These are phyloP conservation scores for Anas platyrhynchos DNA, from an alignment of 2,113 vertebrate genomes.

Conservation along the genomic window DNA sequence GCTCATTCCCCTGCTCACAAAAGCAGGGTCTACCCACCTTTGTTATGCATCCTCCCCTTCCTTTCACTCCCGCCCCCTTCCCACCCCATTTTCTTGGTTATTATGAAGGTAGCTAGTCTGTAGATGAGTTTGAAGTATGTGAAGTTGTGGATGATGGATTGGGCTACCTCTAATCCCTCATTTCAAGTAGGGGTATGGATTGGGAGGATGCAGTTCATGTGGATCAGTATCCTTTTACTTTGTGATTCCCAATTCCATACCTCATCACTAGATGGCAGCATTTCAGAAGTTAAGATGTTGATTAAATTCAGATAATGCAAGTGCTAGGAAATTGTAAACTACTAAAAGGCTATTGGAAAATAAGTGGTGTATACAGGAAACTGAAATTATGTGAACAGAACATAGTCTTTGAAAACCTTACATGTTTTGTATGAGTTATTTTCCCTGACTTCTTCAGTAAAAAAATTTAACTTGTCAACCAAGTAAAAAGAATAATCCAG, in stretches of 20 bases:
- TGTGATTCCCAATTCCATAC: not conserved
- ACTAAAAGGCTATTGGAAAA: not conserved
- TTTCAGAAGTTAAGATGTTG: not conserved
- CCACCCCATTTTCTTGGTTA: not conserved
- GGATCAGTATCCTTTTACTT: not conserved
- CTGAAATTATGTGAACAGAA: not conserved
- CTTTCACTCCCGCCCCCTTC: too few species aligned
- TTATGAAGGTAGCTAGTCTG: not conserved
- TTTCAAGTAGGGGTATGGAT: not conserved
- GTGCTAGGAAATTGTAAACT: not conserved
- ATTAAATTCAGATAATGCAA: not conserved
- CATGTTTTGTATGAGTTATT: not conserved
- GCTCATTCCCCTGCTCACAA: rapidly evolving
- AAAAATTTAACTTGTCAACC: not conserved
- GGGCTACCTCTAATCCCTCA: not conserved
- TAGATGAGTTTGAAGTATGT: not conserved
- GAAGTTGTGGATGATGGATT: not conserved
- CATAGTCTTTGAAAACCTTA: not conserved
- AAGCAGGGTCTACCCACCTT: not conserved
- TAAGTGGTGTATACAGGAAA: not conserved
- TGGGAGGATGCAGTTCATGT: rapidly evolving
- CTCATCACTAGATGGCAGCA: constrained; percentile 41
- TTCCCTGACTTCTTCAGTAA: not conserved
- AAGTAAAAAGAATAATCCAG: not conserved
- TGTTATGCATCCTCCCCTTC: not conserved